Conservation (phyloP, 1,140 invertebrate species). For the Micrasema minimum region DNA sequence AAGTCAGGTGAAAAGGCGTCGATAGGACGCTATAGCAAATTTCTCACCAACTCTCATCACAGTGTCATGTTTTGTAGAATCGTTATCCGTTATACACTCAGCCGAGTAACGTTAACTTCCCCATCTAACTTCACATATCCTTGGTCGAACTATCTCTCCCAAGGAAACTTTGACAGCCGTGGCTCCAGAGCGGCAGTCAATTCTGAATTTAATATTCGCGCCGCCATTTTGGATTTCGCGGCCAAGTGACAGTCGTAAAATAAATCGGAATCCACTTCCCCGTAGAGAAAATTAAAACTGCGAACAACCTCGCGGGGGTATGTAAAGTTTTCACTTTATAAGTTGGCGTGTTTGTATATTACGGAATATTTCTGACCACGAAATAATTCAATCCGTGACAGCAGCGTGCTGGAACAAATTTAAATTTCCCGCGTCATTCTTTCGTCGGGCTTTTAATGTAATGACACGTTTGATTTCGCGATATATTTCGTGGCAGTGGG, state of each 20-base stretch:
- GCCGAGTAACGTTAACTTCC: not conserved
- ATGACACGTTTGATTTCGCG: slow-evolving; percentile 26
- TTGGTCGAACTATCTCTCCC: slow-evolving; percentile 15
- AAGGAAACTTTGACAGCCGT: slow-evolving; percentile 41
- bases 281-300: not conserved
- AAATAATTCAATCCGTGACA: slow-evolving; percentile 19
- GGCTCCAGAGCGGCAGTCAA: slow-evolving; percentile 38
- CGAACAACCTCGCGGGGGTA: not conserved
- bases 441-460: slow-evolving; percentile 24
- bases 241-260: not conserved
- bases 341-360: slow-evolving; percentile 12
- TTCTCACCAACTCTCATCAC: not conserved
- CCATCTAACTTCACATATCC: slow-evolving; percentile 10
- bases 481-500: slow-evolving; percentile 5
- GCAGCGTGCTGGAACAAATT: not conserved
- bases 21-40: not conserved
- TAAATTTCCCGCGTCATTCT: slow-evolving; percentile 33
- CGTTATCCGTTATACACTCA: too few species aligned
- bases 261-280: not conserved
- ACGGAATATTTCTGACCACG: slow-evolving; percentile 16
- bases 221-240: slow-evolving; percentile 33
- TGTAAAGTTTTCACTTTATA: not conserved
- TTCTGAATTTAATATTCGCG: slow-evolving; percentile 40
- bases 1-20: not conserved
- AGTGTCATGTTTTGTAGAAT: slow-evolving; percentile 4